These are phyloP conservation scores for Melanostoma scalare DNA, from an alignment of 2,888 invertebrate genomes.

Conservation along the genomic window DNA sequence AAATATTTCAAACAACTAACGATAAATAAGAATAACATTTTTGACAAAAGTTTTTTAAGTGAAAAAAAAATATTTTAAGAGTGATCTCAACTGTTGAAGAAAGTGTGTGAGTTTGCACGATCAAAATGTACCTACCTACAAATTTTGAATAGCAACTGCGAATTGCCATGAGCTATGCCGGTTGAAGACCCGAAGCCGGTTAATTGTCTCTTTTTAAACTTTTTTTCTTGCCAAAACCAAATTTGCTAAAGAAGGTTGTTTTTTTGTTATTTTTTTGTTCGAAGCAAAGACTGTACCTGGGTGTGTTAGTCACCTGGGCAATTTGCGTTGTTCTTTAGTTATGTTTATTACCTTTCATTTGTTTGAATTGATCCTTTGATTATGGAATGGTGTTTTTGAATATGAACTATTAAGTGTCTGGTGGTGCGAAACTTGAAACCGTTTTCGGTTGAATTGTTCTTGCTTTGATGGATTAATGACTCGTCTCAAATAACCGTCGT, in stretches of 20 bases:
- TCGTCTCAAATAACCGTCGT: constrained; percentile 36
- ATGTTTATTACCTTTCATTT: background rate
- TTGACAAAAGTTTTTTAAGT: constrained; percentile 48
- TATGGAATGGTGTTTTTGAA: constrained; percentile 8
- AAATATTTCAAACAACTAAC: background rate
- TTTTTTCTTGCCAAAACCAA: constrained; percentile 14
- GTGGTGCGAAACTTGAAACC: constrained; percentile 55
- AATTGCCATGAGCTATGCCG: background rate
- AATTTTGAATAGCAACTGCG: constrained; percentile 14
- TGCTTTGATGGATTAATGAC: constrained; percentile 20
- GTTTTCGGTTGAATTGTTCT: constrained; percentile 48
- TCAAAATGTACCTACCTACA: too few species aligned
- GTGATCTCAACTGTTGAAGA: constrained; percentile 7
- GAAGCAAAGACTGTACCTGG: constrained; percentile 54
- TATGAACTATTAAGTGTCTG: constrained; percentile 5
- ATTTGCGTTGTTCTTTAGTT: constrained; percentile 4
- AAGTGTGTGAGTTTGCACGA: constrained; percentile 38
- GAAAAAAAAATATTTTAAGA: constrained; percentile 4
- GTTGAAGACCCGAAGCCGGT: constrained; percentile 47
- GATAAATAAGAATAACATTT: constrained; percentile 6
- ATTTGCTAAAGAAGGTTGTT: constrained; percentile 6
- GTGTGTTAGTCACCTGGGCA: constrained; percentile 35
- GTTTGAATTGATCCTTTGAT: constrained; percentile 11
- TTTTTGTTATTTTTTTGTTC: constrained; percentile 10
- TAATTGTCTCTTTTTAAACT: constrained; percentile 6